These are phyloP conservation scores for Euleptes europaea DNA, from an alignment of 2,113 vertebrate genomes.

Conservation along the genomic window DNA sequence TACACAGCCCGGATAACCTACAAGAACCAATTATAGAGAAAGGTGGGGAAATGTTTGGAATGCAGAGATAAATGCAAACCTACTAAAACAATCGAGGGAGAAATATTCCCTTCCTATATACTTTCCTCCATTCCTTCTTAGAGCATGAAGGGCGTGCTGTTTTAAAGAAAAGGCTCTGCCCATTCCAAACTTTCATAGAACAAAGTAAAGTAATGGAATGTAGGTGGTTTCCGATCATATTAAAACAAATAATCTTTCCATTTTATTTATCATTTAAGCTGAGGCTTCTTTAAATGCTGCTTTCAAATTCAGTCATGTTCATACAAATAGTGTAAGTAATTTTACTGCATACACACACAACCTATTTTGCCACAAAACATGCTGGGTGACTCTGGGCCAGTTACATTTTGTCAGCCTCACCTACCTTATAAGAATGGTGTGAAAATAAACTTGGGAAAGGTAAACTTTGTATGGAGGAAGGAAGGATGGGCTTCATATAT, in stretches of 20 bases:
- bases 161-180: conserved; percentile 2
- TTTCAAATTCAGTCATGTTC: too few relatives aligned
- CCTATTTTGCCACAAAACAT: too few relatives aligned
- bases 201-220: neutral
- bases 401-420: too few relatives aligned
- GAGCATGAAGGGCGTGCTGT: conserved; percentile 67
- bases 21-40: conserved; percentile 44
- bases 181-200: neutral
- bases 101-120: conserved; percentile 42
- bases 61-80: conserved; percentile 71
- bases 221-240: neutral
- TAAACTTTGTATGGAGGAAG: too few relatives aligned
- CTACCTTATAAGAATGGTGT: too few relatives aligned
- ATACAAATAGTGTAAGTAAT: too few relatives aligned
- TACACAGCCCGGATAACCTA: too few relatives aligned
- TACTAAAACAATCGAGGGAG: conserved; percentile 65
- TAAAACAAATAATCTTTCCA: neutral
- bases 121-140: conserved; percentile 41
- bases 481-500: too few relatives aligned
- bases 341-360: too few relatives aligned
- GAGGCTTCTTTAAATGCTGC: neutral
- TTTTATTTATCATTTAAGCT: neutral
- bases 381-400: too few relatives aligned
- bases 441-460: too few relatives aligned
- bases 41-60: conserved; percentile 57